Base-by-base conservation (phyloP, 1,140 invertebrate genomes). In the Carposina sasakii region DNA sequence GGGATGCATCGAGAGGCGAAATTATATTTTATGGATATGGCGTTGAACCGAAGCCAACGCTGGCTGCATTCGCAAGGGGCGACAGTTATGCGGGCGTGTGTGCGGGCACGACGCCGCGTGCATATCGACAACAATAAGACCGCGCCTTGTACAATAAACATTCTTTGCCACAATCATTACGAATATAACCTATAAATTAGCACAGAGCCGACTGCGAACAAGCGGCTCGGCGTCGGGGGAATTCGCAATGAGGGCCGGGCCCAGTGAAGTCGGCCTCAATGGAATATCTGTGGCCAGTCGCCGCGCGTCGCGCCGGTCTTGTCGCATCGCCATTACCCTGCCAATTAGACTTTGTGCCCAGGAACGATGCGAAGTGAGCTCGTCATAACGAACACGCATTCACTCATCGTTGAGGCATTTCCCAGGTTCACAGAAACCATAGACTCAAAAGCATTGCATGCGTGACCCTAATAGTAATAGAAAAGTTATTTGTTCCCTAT, bases 1-100 rank as follows among this genome's bases (percentile, higher is more conserved):
- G 59, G 47, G 52, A 63, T 65, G 61, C 63, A 74, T 72, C 59
- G 58, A 64, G 57, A 71, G 55, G 64, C 68, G 65, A 67, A 76
- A 78, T 76, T 73, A 73, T 76, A 73, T 81, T 79, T 79, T 78
- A 79, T 82, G 69, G 66, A 79, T 76, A 79, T 76, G 67, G 69
- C 57, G 65, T 78, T 79, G 76, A 79, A 76, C 68, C 71, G 53
- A 60, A 71, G 76, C 75, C 77, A 78, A 76, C 57, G 58, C 52
- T 61, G 51, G 57, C 54, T 74, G 71, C 71, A 77, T 71, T 72
- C 69, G 69, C 63, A 54, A 65, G 62, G 56, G 46, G 53, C 67
- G 70, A 74, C 67, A 73, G 72, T 67, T 70, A 75, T 76, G 59
- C 63, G 64, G 59, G 66, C 68, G 60, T 63, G 65, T 65, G 64